Evolutionary conservation across 2,113 vertebrate genomes (phyloP).

Genomic region (Verasper variegatus): DNA sequence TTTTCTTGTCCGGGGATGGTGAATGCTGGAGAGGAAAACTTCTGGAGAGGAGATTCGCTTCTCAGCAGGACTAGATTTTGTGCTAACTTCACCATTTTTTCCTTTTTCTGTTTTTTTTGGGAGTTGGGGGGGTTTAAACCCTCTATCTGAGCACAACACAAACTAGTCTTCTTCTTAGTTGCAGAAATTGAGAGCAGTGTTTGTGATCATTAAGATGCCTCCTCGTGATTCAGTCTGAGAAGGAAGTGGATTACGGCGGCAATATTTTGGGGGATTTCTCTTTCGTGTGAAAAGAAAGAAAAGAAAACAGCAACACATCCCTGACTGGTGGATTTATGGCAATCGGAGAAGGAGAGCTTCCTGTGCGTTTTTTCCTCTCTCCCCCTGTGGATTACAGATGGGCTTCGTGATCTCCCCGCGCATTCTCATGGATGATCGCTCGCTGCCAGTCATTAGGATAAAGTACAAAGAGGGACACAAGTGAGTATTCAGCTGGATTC

Average conservation of each 20-base stretch:
- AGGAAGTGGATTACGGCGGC: conserved; percentile 76
- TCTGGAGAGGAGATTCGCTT: conserved; percentile 48
- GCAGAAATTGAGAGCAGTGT: conserved; percentile 49
- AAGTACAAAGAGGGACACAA: conserved; percentile 73
- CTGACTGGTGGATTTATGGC: conserved; percentile 70
- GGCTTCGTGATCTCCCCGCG: conserved; percentile 66
- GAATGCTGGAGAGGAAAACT: conserved; percentile 57
- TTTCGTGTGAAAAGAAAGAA: conserved; percentile 47
- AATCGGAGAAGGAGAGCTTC: conserved; percentile 57
- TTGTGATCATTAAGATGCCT: conserved; percentile 55
- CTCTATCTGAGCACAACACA: conserved; percentile 44
- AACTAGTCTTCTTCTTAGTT: conserved; percentile 50
- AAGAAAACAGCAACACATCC: conserved; percentile 36
- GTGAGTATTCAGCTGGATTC: conserved; percentile 74
- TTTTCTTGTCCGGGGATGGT: conserved; percentile 38
- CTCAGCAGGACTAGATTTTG: conserved; percentile 48
- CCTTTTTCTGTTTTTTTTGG: neutral
- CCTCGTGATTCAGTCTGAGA: conserved; percentile 57
- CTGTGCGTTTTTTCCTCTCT: conserved; percentile 42
- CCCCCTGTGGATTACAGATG: conserved; percentile 78
- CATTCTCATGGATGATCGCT: conserved; percentile 73
- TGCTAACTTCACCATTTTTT: conserved; percentile 49
- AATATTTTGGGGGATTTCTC: conserved; percentile 66
- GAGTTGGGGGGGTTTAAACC: conserved; percentile 50
- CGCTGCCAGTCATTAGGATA: conserved; percentile 68